Evolutionary conservation across 2,113 vertebrate genomes (phyloP).

Genomic region (Colistium nudipinnis): DNA sequence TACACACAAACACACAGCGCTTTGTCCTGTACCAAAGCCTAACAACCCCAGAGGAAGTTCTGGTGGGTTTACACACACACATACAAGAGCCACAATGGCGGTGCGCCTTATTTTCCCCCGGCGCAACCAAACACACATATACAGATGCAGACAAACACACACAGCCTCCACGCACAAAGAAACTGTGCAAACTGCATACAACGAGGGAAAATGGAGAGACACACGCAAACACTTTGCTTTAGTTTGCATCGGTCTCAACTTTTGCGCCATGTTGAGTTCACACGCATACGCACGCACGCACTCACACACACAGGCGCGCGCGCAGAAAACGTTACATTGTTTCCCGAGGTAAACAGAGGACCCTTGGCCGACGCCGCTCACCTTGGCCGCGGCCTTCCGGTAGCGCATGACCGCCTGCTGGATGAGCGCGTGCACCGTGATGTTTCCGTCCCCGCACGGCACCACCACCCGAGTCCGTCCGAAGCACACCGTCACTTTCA

Average conservation of each 20-base stretch:
- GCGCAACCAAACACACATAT: conserved; percentile 1
- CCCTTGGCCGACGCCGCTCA: conserved; percentile 71
- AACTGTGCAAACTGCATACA: too few relatives aligned
- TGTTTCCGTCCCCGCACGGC: conserved; percentile 92
- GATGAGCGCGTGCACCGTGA: conserved; percentile 89
- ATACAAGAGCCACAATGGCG: conserved; percentile 69
- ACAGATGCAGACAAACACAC: background rate
- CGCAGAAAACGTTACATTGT: conserved; percentile 45
- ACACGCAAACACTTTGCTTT: background rate
- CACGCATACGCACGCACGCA: conserved; percentile 22
- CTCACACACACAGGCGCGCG: too few relatives aligned
- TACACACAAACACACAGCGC: background rate
- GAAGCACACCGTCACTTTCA: conserved; percentile 93
- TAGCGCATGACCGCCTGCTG: conserved; percentile 95
- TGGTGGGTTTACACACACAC: conserved; percentile 39
- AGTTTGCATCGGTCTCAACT: conserved; percentile 51
- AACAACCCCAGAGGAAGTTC: conserved; percentile 57
- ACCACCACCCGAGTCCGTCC: conserved; percentile 95
- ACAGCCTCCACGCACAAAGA: background rate
- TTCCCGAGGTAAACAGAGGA: conserved; percentile 63
- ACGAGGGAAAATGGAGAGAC: background rate
- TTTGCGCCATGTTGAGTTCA: conserved; percentile 78
- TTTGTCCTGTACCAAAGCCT: background rate
- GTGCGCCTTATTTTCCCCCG: conserved; percentile 45
- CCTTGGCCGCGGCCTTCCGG: conserved; percentile 95